A percentile compares a stretch with the other conserved stretches of the same genome.
Evolutionary conservation across 2,113 vertebrate genomes (phyloP).

Genomic region (Ophthalmolycus amberensis): DNA sequence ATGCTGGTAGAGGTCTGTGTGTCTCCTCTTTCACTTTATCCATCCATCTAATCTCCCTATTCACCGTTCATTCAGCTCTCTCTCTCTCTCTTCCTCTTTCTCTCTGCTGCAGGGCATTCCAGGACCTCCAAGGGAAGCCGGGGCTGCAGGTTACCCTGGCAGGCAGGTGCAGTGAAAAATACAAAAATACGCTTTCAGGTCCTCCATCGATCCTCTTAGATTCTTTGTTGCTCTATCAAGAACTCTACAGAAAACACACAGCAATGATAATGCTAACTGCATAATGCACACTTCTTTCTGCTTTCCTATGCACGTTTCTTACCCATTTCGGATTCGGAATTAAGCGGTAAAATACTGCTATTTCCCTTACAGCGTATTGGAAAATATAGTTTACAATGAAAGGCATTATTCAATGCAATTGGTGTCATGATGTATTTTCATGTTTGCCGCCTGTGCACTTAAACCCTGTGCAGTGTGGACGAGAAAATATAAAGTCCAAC

Average conservation of each 20-base stretch:
- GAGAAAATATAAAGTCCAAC: not conserved
- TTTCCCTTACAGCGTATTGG: not conserved
- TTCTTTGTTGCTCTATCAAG: conserved; percentile 9
- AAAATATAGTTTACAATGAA: not conserved
- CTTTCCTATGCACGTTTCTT: not conserved
- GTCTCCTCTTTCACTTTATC: conserved; percentile 79
- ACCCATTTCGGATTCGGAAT: not conserved
- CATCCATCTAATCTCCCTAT: conserved; percentile 68
- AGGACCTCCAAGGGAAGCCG: conserved; percentile 87
- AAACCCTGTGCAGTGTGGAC: not conserved
- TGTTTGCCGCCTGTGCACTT: conserved; percentile 1
- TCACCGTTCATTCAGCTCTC: conserved; percentile 54
- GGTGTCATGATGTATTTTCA: not conserved
- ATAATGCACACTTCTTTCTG: conserved; percentile 3
- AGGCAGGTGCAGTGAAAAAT: conserved; percentile 99
- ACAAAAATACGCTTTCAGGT: conserved; percentile 68
- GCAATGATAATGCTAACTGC: not conserved
- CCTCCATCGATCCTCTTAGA: conserved; percentile 34
- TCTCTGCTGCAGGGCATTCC: conserved; percentile 86
- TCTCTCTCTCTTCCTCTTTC: conserved; percentile 39
- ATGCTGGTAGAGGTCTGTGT: conserved; percentile 39
- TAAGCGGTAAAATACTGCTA: not conserved
- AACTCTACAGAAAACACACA: conserved; percentile 20
- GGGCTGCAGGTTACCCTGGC: conserved; percentile 97
- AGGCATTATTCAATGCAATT: not conserved